A percentile compares a stretch with the other conserved stretches of the same genome.
Evolutionary conservation across 2,797 vertebrate species (phyloP).

Genomic region (Lepilemur ruficaudatus): DNA sequence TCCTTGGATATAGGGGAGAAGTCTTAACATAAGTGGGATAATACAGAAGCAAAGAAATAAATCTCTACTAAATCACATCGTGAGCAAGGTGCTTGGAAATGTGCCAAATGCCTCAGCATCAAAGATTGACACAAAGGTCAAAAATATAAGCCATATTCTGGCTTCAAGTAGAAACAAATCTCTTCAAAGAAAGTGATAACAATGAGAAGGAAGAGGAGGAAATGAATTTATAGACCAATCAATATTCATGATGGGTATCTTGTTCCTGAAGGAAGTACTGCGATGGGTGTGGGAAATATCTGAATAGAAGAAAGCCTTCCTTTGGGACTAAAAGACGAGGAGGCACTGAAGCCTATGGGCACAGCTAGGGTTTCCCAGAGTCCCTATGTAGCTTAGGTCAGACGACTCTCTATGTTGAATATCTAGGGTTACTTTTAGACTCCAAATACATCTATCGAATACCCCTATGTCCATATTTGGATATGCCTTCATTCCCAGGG

Average conservation of each 20-base stretch:
- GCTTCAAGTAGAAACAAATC: neutral
- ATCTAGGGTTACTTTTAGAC: neutral
- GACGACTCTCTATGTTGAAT: neutral
- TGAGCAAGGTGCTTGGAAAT: constrained; percentile 4
- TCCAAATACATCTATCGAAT: neutral
- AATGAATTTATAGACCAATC: neutral
- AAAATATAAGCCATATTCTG: neutral
- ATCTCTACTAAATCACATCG: neutral
- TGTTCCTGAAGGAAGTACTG: neutral
- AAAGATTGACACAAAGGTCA: constrained; percentile 42
- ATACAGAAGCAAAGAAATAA: constrained; percentile 36
- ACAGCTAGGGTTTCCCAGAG: neutral
- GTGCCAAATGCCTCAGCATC: constrained; percentile 23
- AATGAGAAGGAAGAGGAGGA: neutral
- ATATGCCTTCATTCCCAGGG: neutral
- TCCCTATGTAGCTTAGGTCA: neutral
- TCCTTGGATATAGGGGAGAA: neutral
- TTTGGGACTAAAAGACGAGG: neutral
- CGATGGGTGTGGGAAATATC: neutral
- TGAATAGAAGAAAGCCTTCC: neutral
- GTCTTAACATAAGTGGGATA: neutral
- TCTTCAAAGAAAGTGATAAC: neutral
- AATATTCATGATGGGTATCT: neutral
- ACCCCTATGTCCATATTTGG: neutral
- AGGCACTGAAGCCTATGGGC: neutral